Base-by-base conservation (phyloP, 2,113 vertebrate species). In the Cololabis saira region DNA sequence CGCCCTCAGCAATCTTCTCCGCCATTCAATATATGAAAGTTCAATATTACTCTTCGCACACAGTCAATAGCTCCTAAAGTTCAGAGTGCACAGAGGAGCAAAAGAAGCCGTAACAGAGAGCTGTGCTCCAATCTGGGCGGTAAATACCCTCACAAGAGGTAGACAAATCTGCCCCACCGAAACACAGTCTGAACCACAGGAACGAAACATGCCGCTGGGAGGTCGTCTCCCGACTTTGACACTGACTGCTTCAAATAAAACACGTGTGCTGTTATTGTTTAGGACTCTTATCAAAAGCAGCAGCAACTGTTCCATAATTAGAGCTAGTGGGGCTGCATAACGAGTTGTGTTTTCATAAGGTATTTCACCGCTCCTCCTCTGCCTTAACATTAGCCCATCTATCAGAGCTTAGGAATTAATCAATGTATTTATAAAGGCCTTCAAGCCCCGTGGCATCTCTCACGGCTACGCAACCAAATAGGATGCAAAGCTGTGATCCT, bases 401-500 rank as follows among this genome's bases (percentile, higher is more conserved):
- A 86, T 89, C 88, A 90, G 80, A 85, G 83, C 81, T 87, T 80
- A 80, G 78, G 83, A 91, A 90, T 90, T 89, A 91, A 93, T 93
- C 90, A 91, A 78, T 90, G 83, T 83, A 86, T 90, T 89, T 89
- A 87, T 91, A 92, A 92, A 87, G 87, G 88, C 87, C 83, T 87
- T 66, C 16, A 47, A 76, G 85, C 90, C 92, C 89, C 55, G 72
- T 82, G 87, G 92, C 90, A 53, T 90, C 53, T 90, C 92, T 91
- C 72, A 67, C 67, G 81, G 92, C 93, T 65, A 81, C 76, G 77
- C 88, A 87, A 89, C 89, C 81, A 90, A 92, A 93, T 91, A 90
- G 92, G 89, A 93, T 91, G 92, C 89, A 92, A 92, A 92, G 90
- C 92, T 91, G 86, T 76, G 82, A 90, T 92, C 90, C 93, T 93